Evolutionary conservation across 2,797 vertebrate species (phyloP).

Genomic region (Arctocebus calabarensis): DNA sequence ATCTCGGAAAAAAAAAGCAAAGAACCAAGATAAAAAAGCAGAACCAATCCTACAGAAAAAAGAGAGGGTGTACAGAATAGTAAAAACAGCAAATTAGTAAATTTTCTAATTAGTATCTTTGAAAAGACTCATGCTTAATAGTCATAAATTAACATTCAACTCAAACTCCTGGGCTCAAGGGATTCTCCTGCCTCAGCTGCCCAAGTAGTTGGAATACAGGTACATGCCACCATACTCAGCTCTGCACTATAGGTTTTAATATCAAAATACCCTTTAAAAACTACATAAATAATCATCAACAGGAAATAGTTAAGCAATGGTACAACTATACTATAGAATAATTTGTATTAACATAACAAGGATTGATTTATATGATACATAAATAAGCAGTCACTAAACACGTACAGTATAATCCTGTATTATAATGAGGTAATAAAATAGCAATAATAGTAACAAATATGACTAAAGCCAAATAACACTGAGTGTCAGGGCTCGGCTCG

Average conservation of each 20-base stretch:
- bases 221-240: too few species aligned
- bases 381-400: background rate
- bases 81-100: background rate
- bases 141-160: background rate
- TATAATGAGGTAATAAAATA: background rate
- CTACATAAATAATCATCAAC: background rate
- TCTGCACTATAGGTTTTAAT: background rate
- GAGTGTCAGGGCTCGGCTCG: too few species aligned
- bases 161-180: too few species aligned
- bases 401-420: background rate
- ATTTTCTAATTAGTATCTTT: background rate
- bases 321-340: background rate
- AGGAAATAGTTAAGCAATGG: constrained; percentile 1
- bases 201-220: too few species aligned
- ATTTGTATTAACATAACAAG: background rate
- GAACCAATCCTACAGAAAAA: background rate
- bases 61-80: background rate
- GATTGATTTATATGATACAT: background rate
- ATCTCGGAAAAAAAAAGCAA: background rate
- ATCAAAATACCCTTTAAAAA: background rate
- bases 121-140: background rate
- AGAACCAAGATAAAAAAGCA: background rate
- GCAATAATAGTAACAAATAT: background rate
- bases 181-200: too few species aligned
- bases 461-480: background rate